These are phyloP conservation scores for Temnothorax rugatulus DNA, from an alignment of 2,888 invertebrate genomes.

Conservation along the genomic window DNA sequence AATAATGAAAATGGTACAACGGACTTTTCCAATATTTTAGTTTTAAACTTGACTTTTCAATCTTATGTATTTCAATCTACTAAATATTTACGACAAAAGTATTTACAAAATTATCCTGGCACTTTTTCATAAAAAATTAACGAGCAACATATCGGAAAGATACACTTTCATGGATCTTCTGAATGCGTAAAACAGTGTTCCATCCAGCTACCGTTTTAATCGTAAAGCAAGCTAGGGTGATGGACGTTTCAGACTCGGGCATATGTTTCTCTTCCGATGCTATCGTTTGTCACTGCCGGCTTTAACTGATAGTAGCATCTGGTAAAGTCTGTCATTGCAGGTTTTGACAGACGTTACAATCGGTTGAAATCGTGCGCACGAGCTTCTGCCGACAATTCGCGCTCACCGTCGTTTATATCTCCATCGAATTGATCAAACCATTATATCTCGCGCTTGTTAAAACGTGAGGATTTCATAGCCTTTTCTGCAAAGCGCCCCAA, in stretches of 20 bases:
- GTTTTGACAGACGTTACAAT: slow-evolving; percentile 58
- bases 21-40: not conserved
- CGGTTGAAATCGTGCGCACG: slow-evolving; percentile 46
- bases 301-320: slow-evolving; percentile 58
- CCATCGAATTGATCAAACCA: slow-evolving; percentile 33
- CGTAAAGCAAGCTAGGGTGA: slow-evolving; percentile 49
- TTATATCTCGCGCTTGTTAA: slow-evolving; percentile 44
- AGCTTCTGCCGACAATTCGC: slow-evolving; percentile 40
- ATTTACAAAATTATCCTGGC: not conserved
- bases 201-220: slow-evolving; percentile 46
- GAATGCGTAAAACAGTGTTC: slow-evolving; percentile 11
- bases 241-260: slow-evolving; percentile 53
- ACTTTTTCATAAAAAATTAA: slow-evolving; percentile 8
- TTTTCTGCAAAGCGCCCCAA: not conserved
- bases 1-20: not conserved
- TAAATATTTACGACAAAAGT: not conserved
- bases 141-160: not conserved
- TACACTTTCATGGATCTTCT: slow-evolving; percentile 3
- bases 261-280: slow-evolving; percentile 54
- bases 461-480: slow-evolving; percentile 23
- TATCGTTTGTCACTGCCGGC: slow-evolving; percentile 57
- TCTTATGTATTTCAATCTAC: too few species aligned
- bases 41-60: not conserved
- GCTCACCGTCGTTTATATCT: slow-evolving; percentile 39
- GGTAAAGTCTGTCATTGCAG: slow-evolving; percentile 59